A percentile compares a stretch with the other conserved stretches of the same genome.
phyloP scores from a whole-genome alignment of 2,113 vertebrate genomes.

The Galbula dea region DNA sequence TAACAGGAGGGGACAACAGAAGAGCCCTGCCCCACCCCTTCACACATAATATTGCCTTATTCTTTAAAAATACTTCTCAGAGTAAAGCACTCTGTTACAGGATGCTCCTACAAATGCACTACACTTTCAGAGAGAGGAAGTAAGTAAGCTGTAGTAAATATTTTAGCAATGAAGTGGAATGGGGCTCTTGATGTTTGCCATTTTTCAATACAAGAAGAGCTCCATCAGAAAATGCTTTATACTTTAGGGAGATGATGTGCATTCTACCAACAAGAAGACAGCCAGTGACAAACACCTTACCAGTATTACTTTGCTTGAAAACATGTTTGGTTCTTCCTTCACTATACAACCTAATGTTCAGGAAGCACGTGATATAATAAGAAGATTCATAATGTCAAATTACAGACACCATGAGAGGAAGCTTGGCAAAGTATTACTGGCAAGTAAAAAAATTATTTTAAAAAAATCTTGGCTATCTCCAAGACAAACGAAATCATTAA shows the following conservation, averaged over 20 bases:
- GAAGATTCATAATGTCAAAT: conserved; percentile 29
- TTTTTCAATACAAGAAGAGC: conserved; percentile 32
- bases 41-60: background rate
- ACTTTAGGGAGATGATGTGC: background rate
- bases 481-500: too few relatives aligned
- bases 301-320: conserved; percentile 45
- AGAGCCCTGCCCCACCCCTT: background rate
- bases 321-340: conserved; percentile 1
- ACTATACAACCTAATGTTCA: background rate
- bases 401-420: conserved; percentile 26
- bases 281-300: background rate
- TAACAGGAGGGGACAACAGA: background rate
- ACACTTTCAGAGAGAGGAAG: background rate
- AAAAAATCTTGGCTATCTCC: background rate
- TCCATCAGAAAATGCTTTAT: conserved; percentile 23
- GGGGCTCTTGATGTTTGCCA: background rate
- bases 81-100: background rate
- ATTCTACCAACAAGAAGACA: conserved; percentile 40
- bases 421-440: background rate
- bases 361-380: conserved; percentile 34
- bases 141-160: conserved; percentile 42
- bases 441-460: background rate
- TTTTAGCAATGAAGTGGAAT: conserved; percentile 33
- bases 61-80: background rate
- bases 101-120: conserved; percentile 10